Conservation (phyloP, 2,797 vertebrate genomes). For the Dendrocincla fuliginosa region DNA sequence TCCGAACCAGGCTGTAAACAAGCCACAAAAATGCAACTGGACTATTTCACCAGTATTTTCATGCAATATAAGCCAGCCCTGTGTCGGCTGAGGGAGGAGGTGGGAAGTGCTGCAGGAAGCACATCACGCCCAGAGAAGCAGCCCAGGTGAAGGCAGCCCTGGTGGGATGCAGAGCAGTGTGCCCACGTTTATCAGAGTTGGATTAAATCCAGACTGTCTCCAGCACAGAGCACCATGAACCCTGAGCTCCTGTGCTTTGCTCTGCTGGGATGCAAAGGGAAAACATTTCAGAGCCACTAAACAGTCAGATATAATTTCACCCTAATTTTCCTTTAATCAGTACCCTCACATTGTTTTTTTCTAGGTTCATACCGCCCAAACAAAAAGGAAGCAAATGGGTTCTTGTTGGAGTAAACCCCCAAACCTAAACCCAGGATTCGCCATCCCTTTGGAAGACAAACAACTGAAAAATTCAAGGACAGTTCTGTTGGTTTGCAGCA, state of each 20-base stretch:
- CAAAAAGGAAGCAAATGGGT: neutral
- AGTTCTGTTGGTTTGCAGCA: neutral
- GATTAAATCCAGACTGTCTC: neutral
- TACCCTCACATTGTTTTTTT: neutral
- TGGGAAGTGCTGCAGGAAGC: neutral
- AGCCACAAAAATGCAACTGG: neutral
- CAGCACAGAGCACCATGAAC: neutral
- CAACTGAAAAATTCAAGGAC: neutral
- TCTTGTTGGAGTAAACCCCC: neutral
- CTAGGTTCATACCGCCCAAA: fast-evolving
- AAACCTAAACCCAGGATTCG: neutral
- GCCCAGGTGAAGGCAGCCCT: neutral
- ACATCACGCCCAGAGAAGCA: neutral
- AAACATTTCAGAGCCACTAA: neutral
- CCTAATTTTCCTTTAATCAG: neutral
- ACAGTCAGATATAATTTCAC: neutral
- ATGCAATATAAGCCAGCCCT: fast-evolving
- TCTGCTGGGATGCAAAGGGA: neutral
- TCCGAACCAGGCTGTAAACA: neutral
- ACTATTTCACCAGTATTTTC: fast-evolving
- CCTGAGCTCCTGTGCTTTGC: neutral
- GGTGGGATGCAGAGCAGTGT: neutral
- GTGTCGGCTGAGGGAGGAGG: neutral
- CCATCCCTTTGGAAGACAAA: neutral
- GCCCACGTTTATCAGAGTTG: fast-evolving